A percentile compares a stretch with the other conserved stretches of the same genome.
phyloP scores from a whole-genome alignment of 2,888 invertebrate species.

The Epistrophe grossulariae region DNA sequence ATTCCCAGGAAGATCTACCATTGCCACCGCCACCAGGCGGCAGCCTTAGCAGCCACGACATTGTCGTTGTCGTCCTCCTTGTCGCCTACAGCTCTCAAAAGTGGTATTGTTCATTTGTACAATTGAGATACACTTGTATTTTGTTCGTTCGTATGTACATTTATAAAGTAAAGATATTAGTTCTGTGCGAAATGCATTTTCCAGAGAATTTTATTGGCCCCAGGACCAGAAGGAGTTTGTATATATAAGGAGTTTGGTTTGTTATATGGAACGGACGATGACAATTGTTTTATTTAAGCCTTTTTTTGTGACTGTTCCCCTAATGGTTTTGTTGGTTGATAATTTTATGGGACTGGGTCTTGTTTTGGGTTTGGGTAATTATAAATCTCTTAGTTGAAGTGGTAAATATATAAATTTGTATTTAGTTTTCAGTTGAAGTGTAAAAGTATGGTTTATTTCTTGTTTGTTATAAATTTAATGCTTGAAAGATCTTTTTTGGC shows the following conservation, averaged over 20 bases:
- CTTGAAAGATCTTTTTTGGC: not conserved
- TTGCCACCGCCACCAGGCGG: not conserved
- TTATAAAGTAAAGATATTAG: slow-evolving; percentile 48
- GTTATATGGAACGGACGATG: slow-evolving; percentile 33
- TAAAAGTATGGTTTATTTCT: not conserved
- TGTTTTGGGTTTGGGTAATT: slow-evolving; percentile 40
- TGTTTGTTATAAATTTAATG: slow-evolving; percentile 16
- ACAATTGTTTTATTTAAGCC: slow-evolving; percentile 54
- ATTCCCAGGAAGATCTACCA: slow-evolving; percentile 10
- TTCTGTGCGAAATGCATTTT: slow-evolving; percentile 56
- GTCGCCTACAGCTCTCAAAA: slow-evolving; percentile 45
- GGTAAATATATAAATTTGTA: slow-evolving; percentile 38
- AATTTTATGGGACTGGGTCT: not conserved
- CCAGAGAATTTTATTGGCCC: slow-evolving; percentile 46
- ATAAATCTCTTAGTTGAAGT: slow-evolving; percentile 34
- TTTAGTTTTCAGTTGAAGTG: slow-evolving; percentile 27
- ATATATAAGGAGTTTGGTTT: not conserved
- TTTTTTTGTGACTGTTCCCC: not conserved
- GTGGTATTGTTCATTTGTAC: slow-evolving; percentile 67
- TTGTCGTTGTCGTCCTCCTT: slow-evolving; percentile 3
- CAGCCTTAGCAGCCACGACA: slow-evolving; percentile 8
- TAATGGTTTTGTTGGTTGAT: slow-evolving; percentile 29
- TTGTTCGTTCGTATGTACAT: slow-evolving; percentile 19
- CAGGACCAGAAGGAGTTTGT: not conserved
- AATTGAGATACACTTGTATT: slow-evolving; percentile 64